Base-by-base conservation (phyloP, 2,888 invertebrate species). In the Cantharis rustica region DNA sequence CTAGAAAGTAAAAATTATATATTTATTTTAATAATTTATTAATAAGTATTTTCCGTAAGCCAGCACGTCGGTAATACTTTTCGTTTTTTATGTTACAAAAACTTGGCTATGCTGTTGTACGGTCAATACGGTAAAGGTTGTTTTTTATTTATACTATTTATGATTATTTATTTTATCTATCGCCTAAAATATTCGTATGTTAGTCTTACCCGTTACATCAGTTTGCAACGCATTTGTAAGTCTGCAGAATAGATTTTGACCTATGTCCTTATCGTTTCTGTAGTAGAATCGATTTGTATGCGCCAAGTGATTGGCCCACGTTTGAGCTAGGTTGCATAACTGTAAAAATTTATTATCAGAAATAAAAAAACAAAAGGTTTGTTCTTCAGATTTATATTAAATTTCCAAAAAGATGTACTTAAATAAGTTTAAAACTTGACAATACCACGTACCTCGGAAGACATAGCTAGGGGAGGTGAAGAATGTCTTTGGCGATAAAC, bases 241-340 rank as follows among this genome's bases (percentile, higher is more conserved):
- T 77, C 94, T 90, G 87, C 93, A 94, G 86, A 94, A 95, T 66
- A 95, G 89, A 88, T 95, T 95, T 87, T 95, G 95, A 0, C 95
- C 96, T 27, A 95, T 93, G 83, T 93, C 93, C 70, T 92, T 91
- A 86, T 95, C 94, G 86, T 93, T 93, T 80, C 95, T 90, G 87
- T 95, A 94, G 87, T 92, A 92, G 88, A 96, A 95, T 83, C 92
- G 92, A 86, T 95, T 94, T 3, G 93, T 94, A 86, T 95, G 94
- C 11, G 95, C 96, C 83, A 96, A 88, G 84, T 95, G 93, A 87
- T 96, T 96, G 5, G 96, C 96, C 96, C 96, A 96, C 62, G 94
- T 93, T 88, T 96, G 96, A 70, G 95, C 95, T 86, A 93, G 91
- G 85, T 93, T 92, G 85, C 95, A 95, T 63, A 95, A 87, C 95